phyloP scores from a whole-genome alignment of 2,797 vertebrate species.

The Microtus obscurus region DNA sequence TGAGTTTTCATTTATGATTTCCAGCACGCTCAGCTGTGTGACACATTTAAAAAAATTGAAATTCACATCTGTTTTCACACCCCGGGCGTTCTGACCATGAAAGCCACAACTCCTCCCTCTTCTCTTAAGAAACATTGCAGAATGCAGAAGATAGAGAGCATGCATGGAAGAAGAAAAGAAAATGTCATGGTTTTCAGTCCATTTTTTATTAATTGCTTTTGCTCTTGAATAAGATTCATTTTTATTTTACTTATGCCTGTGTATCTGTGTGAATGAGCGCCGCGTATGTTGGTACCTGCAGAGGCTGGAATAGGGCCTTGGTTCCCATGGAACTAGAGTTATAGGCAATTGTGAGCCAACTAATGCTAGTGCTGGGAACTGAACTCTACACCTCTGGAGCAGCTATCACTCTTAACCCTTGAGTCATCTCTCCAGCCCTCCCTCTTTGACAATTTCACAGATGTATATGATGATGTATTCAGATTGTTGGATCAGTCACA shows the following conservation, averaged over 20 bases:
- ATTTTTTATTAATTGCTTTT: neutral
- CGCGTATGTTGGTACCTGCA: fast-evolving
- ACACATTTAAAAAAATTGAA: neutral
- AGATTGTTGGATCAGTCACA: neutral
- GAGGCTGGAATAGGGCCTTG: neutral
- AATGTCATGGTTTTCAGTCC: neutral
- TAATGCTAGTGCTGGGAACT: no score
- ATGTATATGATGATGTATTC: neutral
- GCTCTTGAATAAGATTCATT: neutral
- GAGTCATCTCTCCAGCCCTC: neutral
- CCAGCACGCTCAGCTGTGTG: neutral
- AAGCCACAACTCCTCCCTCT: neutral
- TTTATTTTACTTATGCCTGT: neutral
- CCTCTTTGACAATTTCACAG: neutral
- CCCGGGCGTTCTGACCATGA: constrained; percentile 23
- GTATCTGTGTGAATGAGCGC: neutral
- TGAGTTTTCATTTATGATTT: neutral
- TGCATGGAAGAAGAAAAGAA: neutral
- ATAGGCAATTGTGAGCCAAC: neutral
- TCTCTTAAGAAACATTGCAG: constrained; percentile 41
- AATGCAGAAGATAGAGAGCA: neutral
- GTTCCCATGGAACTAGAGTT: neutral
- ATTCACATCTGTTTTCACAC: constrained; percentile 2
- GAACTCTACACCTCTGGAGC: neutral
- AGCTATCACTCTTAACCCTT: neutral